Evolutionary conservation across 2,113 vertebrate genomes (phyloP), one percentile per base, ranked within the genome.

Genomic region (Colius striatus): DNA sequence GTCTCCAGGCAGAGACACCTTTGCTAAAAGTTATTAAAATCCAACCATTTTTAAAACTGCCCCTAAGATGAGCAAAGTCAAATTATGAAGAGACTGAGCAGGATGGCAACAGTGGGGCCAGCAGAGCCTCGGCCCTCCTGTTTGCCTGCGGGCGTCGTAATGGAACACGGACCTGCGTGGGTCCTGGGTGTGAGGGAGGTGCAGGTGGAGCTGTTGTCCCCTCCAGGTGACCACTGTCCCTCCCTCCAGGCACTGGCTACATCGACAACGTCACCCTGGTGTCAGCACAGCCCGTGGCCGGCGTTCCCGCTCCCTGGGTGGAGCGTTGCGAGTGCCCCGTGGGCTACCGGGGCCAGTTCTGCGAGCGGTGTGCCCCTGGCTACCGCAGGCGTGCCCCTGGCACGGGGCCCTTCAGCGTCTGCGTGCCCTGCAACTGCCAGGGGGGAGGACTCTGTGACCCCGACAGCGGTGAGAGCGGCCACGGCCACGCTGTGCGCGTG

Each of bases 361-460:
- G 99, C 2, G 96, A 99, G 89, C 97, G 82, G 3, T 99, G 99
- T 73, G 97, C 98, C 30, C 91, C 97, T 0, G 98, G 99, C 6
- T 99, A 98, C 98, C 98, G 67, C 70, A 98, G 98, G 74, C 93
- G 97, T 5, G 26, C 8, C 9, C 98, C 98, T 0, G 27, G 61
- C 8, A 91, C 94, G 9, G 98, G 98, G 4, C 95, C 98, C 38
- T 98, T 98, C 85, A 95, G 99, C 94, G 17, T 76, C 81, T 99
- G 99, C 9, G 92, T 98, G 61, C 98, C 97, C 0, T 99, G 99
- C 95, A 84, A 36, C 48, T 99, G 99, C 97, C 98, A 92, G n/a
- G 98, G 98, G 9, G 98, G 97, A 71, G 98, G 98, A 47, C 97
- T 95, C 41, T 99, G 99, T 23, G 99, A 99, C 70, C 98, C 99